Evolutionary conservation across 2,888 invertebrate species (phyloP).

Genomic region (Stenchaetothrips biformis): DNA sequence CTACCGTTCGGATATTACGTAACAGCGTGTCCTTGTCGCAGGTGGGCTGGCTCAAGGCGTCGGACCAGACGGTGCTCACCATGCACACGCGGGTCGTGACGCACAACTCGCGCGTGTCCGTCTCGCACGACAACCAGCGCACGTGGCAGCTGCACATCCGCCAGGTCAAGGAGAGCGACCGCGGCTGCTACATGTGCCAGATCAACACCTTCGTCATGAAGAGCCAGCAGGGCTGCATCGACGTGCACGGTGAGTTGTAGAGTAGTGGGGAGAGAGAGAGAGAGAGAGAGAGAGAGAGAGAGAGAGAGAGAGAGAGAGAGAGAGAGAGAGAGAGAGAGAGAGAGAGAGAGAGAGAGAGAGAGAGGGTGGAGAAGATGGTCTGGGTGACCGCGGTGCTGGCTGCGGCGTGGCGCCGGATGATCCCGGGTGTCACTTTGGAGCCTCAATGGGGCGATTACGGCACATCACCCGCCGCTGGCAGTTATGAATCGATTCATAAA

Average conservation of each 20-base stretch:
- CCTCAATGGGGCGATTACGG: not conserved
- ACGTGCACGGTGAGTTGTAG: constrained; percentile 73
- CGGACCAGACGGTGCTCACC: constrained; percentile 85
- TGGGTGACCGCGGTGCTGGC: too few species aligned
- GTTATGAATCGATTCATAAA: constrained; percentile 18
- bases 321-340: too few species aligned
- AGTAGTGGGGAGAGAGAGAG: too few species aligned
- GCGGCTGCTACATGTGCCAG: constrained; percentile 89
- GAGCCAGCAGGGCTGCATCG: constrained; percentile 80
- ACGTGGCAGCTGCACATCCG: constrained; percentile 84
- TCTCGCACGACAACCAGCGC: constrained; percentile 69
- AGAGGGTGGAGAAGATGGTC: too few species aligned
- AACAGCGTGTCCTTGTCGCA: constrained; percentile 46
- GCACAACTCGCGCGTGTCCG: constrained; percentile 75
- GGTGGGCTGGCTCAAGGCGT: constrained; percentile 86
- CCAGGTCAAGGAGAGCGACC: constrained; percentile 73
- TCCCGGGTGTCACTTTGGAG: too few species aligned
- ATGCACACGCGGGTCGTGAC: constrained; percentile 79
- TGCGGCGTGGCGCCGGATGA: too few species aligned
- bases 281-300: too few species aligned
- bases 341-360: too few species aligned
- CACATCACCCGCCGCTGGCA: not conserved
- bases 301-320: too few species aligned
- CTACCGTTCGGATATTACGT: not conserved
- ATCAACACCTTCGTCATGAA: constrained; percentile 85